Conservation (phyloP, 2,797 vertebrate species). For the Staurois parvus region DNA sequence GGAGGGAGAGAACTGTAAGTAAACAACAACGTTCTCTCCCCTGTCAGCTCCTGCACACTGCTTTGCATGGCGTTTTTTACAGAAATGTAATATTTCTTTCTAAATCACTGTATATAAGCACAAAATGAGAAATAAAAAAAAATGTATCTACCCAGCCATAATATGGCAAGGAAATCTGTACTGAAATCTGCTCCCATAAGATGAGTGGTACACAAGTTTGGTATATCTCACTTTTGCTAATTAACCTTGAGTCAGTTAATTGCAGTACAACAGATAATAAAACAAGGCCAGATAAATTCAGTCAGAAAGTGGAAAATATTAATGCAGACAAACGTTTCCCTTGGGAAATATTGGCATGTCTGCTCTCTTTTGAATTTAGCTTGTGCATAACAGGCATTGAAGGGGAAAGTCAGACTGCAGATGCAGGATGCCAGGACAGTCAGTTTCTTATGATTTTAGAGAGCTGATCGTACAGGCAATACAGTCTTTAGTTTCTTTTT, state of each 20-base stretch:
- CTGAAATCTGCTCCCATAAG: no score
- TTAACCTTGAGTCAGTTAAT: neutral
- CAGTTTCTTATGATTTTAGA: no score
- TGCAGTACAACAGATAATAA: neutral
- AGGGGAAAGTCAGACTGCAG: neutral
- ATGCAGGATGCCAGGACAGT: no score
- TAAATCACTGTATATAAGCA: no score
- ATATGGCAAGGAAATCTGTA: no score
- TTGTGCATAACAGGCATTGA: conserved; percentile 1
- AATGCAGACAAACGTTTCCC: conserved; percentile 3
- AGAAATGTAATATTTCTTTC: no score
- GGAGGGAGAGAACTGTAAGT: no score
- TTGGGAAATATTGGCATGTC: neutral
- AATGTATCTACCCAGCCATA: no score
- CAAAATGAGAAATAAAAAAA: no score
- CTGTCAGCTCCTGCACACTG: no score
- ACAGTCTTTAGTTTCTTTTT: neutral
- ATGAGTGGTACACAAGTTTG: neutral
- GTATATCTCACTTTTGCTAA: neutral
- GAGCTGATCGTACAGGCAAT: neutral
- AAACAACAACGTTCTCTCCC: no score
- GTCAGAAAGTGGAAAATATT: neutral
- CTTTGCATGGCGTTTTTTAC: no score
- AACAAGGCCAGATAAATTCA: neutral
- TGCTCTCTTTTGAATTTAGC: neutral